Conservation (phyloP, 2,113 vertebrate species). For the Leucosticte australis region DNA sequence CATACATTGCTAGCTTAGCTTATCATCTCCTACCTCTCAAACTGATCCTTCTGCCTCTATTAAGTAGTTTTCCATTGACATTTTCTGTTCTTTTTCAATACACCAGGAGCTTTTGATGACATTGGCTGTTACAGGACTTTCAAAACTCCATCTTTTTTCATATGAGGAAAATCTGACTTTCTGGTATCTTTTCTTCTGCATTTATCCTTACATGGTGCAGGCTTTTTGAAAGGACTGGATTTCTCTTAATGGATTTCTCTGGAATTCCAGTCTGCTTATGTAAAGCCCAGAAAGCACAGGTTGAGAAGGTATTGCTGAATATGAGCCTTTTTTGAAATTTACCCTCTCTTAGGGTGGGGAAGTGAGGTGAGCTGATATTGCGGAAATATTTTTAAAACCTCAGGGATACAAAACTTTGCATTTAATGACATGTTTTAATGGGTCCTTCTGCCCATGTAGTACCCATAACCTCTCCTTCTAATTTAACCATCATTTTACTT, state of each 20-base stretch:
- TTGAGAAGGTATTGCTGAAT: neutral
- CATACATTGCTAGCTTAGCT: neutral
- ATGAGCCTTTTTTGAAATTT: neutral
- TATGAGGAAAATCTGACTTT: constrained; percentile 1
- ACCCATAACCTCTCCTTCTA: neutral
- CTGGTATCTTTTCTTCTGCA: neutral
- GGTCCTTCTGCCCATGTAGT: neutral
- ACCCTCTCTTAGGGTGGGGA: neutral
- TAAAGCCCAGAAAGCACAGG: neutral
- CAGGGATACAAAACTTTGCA: neutral
- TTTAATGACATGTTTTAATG: neutral
- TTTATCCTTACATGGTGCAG: neutral
- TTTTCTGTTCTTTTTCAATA: constrained; percentile 6
- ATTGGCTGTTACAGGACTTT: neutral
- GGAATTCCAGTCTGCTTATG: neutral
- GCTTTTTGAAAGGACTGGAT: neutral
- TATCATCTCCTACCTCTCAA: constrained; percentile 21
- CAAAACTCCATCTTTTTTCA: neutral
- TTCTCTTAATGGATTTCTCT: neutral
- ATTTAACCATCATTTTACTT: neutral
- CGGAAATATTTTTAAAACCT: neutral
- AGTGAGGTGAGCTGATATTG: neutral
- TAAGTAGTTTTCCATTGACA: neutral
- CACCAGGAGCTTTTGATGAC: neutral
- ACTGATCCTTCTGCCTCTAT: constrained; percentile 14